phyloP scores from a whole-genome alignment of 2,113 vertebrate genomes.

The Drymodes brunneopygia region DNA sequence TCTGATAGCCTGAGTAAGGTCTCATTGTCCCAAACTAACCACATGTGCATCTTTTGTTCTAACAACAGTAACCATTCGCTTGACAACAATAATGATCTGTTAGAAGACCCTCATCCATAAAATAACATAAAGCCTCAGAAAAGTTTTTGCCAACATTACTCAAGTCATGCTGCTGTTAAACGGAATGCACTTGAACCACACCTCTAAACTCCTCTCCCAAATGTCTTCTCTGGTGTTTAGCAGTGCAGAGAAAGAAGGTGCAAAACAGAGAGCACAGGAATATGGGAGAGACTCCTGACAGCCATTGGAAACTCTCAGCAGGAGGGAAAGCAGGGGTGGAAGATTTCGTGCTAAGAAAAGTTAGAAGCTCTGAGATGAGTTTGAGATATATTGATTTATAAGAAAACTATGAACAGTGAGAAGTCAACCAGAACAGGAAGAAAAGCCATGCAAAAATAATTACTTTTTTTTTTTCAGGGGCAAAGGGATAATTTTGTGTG shows the following conservation, averaged over 20 bases:
- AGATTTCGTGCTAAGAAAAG: neutral
- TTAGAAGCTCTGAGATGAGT: neutral
- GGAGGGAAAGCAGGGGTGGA: neutral
- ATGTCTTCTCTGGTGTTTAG: neutral
- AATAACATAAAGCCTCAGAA: neutral
- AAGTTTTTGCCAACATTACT: neutral
- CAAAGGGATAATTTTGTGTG: neutral
- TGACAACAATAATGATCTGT: neutral
- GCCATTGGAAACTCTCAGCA: neutral
- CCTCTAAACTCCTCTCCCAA: neutral
- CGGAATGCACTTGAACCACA: neutral
- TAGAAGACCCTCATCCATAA: neutral
- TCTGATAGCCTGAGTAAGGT: neutral
- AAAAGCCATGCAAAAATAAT: neutral
- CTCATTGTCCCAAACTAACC: neutral
- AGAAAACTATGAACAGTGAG: neutral
- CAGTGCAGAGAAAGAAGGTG: neutral
- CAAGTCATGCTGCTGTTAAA: neutral
- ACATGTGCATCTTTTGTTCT: neutral
- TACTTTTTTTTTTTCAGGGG: rapidly evolving
- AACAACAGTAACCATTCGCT: neutral
- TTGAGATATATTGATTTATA: neutral
- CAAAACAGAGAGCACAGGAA: neutral
- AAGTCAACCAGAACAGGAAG: neutral
- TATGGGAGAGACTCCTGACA: neutral